Base-by-base conservation (phyloP, 2,888 invertebrate genomes). In the Auanema sp. region DNA sequence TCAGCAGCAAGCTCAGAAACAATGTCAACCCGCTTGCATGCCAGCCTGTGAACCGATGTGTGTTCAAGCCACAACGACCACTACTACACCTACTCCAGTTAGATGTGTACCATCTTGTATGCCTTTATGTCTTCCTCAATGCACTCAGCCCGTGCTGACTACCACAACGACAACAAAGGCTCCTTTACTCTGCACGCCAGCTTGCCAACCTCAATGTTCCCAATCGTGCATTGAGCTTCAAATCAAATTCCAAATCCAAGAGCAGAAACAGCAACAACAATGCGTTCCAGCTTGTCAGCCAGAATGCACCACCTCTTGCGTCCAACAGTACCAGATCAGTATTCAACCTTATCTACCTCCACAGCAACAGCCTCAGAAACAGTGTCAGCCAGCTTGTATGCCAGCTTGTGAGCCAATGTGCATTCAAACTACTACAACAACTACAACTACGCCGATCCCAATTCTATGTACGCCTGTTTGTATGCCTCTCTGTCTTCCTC, bases 281-380 rank as follows among this genome's bases (percentile, higher is more conserved):
- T 72, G 72, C 56, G 67, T 67, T 40, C 68, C 67, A 4, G 69
- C 66, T 14, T 72, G 72, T 54, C 64, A 65, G 25, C 72, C 72
- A 23, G 59, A 58, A 1, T 72, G 72, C 58, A 66, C 66, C 40
- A 64, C 68, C 12, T 60, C 64, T 43, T 72, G 72, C 47, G 62
- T 69, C 43, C 61, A 64, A 8, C 58, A 65, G 33, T 64, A 69
- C 6, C 21, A 52, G 16, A n/a, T 21, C 4, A 21, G 23, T 2
- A 12, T 49, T 12, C 33, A 33, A 33, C 33, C 33, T 8, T 33
- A 33, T 8, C 33, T 33, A 33, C 33, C 33, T 33, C 33, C 3
- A 33, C 33, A 33, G 33, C 33, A 33, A 8, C 33, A 33, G 33
- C 33, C 33, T 33, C 33, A 33, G 33, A 33, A 33, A 8, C 12